phyloP scores from a whole-genome alignment of 2,797 vertebrate species.

The Pseudomugil tenellus region DNA sequence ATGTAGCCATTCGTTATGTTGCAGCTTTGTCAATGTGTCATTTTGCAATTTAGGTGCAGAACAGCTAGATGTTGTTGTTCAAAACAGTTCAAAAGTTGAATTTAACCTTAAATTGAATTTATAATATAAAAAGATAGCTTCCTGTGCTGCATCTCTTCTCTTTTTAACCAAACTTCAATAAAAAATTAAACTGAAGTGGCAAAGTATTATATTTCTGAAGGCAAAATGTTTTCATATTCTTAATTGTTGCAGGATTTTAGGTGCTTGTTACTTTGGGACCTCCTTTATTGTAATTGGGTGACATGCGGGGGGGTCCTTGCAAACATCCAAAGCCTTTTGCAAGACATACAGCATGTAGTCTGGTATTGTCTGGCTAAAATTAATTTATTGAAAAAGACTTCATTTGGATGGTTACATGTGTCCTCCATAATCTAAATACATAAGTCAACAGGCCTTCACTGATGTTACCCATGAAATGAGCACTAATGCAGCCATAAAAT shows the following conservation, averaged over 20 bases:
- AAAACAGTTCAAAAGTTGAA: not conserved
- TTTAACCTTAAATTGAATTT: not conserved
- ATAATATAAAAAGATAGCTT: not conserved
- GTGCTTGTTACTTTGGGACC: not conserved
- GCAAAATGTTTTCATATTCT: not conserved
- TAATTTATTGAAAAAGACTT: not conserved
- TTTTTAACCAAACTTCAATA: not conserved
- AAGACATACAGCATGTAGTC: not conserved
- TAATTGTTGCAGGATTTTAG: not conserved
- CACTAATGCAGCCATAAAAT: not conserved
- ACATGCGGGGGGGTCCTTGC: too few species aligned
- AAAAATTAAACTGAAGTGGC: not conserved
- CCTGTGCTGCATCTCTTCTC: not conserved
- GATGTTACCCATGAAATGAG: not conserved
- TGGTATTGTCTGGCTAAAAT: not conserved
- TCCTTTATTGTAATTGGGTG: not conserved
- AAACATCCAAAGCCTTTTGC: not conserved
- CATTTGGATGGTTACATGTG: not conserved
- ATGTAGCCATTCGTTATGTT: conserved; percentile 10
- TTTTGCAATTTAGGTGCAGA: conserved; percentile 5
- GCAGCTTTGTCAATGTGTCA: conserved; percentile 1
- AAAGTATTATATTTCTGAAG: not conserved
- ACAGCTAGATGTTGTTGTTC: not conserved
- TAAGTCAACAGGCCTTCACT: not conserved
- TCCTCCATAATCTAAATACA: not conserved